Percentiles rank a stretch among this genome's conserved stretches.
phyloP scores from a whole-genome alignment of 2,113 vertebrate species.

The Bubo blakistoni region DNA sequence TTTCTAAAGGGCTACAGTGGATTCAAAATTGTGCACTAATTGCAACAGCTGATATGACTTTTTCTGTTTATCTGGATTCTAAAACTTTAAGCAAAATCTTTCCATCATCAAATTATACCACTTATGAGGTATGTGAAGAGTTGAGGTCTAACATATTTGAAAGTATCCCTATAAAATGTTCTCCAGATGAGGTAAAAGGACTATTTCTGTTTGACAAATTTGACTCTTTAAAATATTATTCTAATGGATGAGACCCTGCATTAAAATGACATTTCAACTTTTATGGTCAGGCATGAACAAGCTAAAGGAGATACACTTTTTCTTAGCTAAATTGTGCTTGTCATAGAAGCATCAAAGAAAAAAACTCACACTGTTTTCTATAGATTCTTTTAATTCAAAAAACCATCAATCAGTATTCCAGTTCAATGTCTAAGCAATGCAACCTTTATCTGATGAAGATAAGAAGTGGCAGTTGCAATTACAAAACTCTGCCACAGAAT shows the following conservation, averaged over 20 bases:
- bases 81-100: not conserved
- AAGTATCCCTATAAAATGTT: not conserved
- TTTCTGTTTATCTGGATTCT: not conserved
- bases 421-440: conserved; percentile 46
- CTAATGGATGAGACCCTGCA: not conserved
- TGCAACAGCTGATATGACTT: not conserved
- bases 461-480: conserved; percentile 50
- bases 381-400: conserved; percentile 9
- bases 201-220: not conserved
- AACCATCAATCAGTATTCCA: not conserved
- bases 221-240: not conserved
- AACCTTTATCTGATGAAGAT: conserved; percentile 59
- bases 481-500: conserved; percentile 50
- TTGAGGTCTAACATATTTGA: not conserved
- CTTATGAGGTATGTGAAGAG: not conserved
- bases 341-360: not conserved
- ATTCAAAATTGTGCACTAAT: not conserved
- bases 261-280: conserved; percentile 11
- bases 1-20: not conserved
- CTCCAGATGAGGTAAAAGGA: not conserved
- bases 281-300: not conserved
- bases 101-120: not conserved
- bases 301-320: conserved; percentile 1
- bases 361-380: not conserved
- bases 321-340: conserved; percentile 30